A percentile compares a stretch with the other conserved stretches of the same genome.
Evolutionary conservation across 2,888 invertebrate genomes (phyloP).

Genomic region (Gymnosoma rotundatum): DNA sequence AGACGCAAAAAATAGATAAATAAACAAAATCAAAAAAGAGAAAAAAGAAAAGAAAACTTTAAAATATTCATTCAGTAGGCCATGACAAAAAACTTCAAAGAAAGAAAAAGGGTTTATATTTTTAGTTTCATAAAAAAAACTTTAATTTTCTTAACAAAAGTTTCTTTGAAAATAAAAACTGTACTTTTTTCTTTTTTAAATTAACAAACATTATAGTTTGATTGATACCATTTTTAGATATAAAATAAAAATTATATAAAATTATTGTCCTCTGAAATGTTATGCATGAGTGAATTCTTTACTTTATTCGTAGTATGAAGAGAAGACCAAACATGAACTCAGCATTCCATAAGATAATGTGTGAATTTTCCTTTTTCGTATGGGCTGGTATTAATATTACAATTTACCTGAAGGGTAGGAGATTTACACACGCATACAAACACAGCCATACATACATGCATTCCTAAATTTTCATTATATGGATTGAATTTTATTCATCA

Average conservation of each 20-base stretch:
- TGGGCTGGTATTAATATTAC: background rate
- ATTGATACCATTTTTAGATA: background rate
- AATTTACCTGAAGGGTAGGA: background rate
- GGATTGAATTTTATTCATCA: background rate
- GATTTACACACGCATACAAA: too few relatives aligned
- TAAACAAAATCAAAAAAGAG: background rate
- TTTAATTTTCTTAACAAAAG: background rate
- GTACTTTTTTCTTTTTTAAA: constrained; percentile 36
- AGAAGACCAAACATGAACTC: background rate
- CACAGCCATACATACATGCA: too few relatives aligned
- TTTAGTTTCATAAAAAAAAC: background rate
- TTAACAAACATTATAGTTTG: background rate
- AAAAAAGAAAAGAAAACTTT: constrained; percentile 35
- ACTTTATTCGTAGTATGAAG: background rate
- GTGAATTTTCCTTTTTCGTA: background rate
- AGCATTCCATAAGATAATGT: constrained; percentile 15
- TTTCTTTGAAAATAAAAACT: constrained; percentile 28
- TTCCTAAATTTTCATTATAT: too few relatives aligned
- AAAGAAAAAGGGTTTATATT: too few relatives aligned
- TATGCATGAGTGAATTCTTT: constrained; percentile 38
- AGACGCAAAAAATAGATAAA: constrained; percentile 31
- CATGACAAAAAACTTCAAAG: background rate
- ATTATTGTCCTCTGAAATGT: constrained; percentile 42
- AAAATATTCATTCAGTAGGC: constrained; percentile 9
- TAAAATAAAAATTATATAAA: background rate